These are phyloP conservation scores for Leuciscus idus DNA, from an alignment of 2,113 vertebrate species.

Conservation along the genomic window DNA sequence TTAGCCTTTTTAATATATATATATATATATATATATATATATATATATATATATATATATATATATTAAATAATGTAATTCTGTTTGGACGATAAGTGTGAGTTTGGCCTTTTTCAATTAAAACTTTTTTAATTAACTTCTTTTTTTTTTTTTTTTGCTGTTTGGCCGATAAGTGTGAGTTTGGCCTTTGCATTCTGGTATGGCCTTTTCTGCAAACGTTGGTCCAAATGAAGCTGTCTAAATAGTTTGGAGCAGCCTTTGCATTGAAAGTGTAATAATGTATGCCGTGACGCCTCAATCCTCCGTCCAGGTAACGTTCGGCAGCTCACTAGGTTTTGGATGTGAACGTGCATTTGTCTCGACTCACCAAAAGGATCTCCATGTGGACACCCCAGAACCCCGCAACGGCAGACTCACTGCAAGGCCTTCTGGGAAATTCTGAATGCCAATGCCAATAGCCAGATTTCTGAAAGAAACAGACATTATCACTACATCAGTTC, in stretches of 20 bases:
- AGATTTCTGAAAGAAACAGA: constrained; percentile 81
- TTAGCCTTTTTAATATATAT: too few species aligned
- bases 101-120: too few species aligned
- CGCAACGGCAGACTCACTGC: constrained; percentile 92
- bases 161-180: too few species aligned
- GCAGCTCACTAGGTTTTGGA: not conserved
- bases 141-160: too few species aligned
- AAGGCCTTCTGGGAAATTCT: constrained; percentile 97
- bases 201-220: not conserved
- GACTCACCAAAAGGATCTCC: constrained; percentile 91
- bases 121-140: too few species aligned
- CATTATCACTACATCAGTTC: not conserved
- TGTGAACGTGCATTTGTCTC: not conserved
- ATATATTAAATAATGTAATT: too few species aligned
- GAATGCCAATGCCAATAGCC: constrained; percentile 94
- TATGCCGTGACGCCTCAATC: not conserved
- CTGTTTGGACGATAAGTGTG: too few species aligned
- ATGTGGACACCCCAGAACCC: constrained; percentile 86
- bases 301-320: not conserved
- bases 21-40: too few species aligned
- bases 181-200: not conserved
- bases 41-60: too few species aligned
- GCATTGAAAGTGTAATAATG: not conserved
- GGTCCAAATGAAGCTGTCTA: not conserved
- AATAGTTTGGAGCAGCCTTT: not conserved